Percentiles rank a stretch among this genome's conserved stretches.
These are phyloP conservation scores for Hyperopisus bebe DNA, from an alignment of 2,113 vertebrate genomes.

Conservation along the genomic window DNA sequence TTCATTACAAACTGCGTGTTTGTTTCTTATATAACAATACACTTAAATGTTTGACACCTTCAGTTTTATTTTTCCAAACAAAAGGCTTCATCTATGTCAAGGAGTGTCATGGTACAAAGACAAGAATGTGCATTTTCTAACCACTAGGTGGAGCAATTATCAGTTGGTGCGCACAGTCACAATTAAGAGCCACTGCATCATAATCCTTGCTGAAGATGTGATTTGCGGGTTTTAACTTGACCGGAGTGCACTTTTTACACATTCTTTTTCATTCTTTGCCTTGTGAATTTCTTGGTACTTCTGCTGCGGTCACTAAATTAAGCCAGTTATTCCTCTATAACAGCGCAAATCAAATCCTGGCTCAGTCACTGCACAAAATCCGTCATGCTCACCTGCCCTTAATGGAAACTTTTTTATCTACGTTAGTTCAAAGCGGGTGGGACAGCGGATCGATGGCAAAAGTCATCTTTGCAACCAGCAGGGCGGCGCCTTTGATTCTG, in stretches of 20 bases:
- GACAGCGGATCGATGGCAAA: not conserved
- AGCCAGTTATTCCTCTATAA: not conserved
- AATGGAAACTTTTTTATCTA: not conserved
- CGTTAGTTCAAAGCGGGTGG: not conserved
- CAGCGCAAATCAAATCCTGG: not conserved
- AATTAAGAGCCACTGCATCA: not conserved
- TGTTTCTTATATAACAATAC: not conserved
- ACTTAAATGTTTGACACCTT: not conserved
- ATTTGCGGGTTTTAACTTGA: not conserved
- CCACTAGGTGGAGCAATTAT: constrained; percentile 38
- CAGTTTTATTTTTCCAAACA: not conserved
- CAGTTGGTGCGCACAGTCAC: not conserved
- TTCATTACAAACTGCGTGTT: not conserved
- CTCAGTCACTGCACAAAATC: not conserved
- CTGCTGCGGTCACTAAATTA: not conserved
- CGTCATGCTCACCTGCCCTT: not conserved
- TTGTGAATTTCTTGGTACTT: not conserved
- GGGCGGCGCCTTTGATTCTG: not conserved
- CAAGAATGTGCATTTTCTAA: not conserved
- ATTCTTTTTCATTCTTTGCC: not conserved
- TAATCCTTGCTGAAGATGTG: not conserved
- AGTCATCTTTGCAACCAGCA: not conserved
- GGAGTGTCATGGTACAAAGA: not conserved
- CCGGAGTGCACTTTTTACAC: not conserved
- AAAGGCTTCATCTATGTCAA: not conserved